phyloP scores from a whole-genome alignment of 2,888 invertebrate species.

The Mesochorus sp. region DNA sequence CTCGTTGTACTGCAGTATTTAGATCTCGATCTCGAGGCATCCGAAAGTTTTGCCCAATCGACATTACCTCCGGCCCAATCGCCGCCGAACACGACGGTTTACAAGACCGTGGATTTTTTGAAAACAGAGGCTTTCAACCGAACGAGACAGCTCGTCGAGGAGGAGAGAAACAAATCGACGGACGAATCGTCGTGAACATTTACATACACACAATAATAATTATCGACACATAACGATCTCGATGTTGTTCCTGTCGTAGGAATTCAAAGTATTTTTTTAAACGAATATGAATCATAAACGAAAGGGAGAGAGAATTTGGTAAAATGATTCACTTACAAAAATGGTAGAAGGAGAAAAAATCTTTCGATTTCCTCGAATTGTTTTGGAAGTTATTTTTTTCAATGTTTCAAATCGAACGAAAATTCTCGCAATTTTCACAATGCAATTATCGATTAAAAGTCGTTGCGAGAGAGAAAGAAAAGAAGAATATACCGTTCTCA shows the following conservation, averaged over 20 bases:
- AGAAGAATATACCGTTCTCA: too few species aligned
- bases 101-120: conserved; percentile 96
- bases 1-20: conserved; percentile 88
- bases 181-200: conserved; percentile 75
- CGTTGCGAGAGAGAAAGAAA: conserved; percentile 1
- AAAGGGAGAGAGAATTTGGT: background rate
- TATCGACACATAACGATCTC: conserved; percentile 2
- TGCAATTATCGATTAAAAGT: background rate
- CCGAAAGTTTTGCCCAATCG: conserved; percentile 79
- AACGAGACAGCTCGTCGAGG: conserved; percentile 91
- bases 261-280: conserved; percentile 41
- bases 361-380: background rate
- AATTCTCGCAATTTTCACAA: conserved; percentile 1
- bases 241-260: conserved; percentile 10
- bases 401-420: background rate
- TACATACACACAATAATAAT: background rate
- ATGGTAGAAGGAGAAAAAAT: too few species aligned
- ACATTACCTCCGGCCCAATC: conserved; percentile 80
- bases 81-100: conserved; percentile 86
- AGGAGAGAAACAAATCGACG: conserved; percentile 84
- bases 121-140: conserved; percentile 97
- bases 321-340: background rate
- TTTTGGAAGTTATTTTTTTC: background rate
- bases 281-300: background rate
- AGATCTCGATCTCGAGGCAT: conserved; percentile 90